phyloP scores from a whole-genome alignment of 2,888 invertebrate genomes.

The Polietes domitor region DNA sequence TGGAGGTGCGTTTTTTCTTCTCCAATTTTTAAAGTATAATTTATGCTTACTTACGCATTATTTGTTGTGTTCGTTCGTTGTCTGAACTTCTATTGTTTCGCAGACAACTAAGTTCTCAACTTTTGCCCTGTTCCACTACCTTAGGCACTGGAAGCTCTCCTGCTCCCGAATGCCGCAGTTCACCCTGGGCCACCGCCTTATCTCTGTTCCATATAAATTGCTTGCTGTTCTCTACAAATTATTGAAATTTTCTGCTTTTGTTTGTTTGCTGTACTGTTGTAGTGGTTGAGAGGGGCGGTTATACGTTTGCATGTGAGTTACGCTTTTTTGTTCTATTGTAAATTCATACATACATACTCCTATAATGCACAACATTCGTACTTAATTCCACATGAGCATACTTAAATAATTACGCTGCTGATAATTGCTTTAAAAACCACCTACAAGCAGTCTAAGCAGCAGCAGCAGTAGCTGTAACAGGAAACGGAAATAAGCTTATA shows the following conservation, averaged over 20 bases:
- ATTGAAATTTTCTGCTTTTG: slow-evolving; percentile 8
- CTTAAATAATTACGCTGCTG: slow-evolving; percentile 45
- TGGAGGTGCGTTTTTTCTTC: background rate
- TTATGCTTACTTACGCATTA: slow-evolving; percentile 54
- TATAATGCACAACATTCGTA: too few species aligned
- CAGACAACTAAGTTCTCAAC: background rate
- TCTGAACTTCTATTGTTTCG: slow-evolving; percentile 19
- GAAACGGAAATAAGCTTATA: slow-evolving; percentile 57
- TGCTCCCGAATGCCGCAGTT: background rate
- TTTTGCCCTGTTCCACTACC: background rate
- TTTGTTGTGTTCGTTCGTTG: slow-evolving; percentile 21
- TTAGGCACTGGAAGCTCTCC: background rate
- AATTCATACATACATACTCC: background rate
- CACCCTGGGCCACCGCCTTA: background rate
- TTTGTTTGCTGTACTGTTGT: background rate
- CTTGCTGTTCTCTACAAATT: background rate
- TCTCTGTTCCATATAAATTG: background rate
- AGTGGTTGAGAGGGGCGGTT: background rate
- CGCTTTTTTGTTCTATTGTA: slow-evolving; percentile 7
- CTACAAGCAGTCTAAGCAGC: background rate
- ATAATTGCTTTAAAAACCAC: background rate
- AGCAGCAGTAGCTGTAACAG: slow-evolving; percentile 19
- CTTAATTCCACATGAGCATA: slow-evolving; percentile 9
- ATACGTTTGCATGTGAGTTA: background rate
- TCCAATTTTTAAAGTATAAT: slow-evolving; percentile 38